These are phyloP conservation scores for Takifugu ocellatus DNA, from an alignment of 2,797 vertebrate species.

Conservation along the genomic window DNA sequence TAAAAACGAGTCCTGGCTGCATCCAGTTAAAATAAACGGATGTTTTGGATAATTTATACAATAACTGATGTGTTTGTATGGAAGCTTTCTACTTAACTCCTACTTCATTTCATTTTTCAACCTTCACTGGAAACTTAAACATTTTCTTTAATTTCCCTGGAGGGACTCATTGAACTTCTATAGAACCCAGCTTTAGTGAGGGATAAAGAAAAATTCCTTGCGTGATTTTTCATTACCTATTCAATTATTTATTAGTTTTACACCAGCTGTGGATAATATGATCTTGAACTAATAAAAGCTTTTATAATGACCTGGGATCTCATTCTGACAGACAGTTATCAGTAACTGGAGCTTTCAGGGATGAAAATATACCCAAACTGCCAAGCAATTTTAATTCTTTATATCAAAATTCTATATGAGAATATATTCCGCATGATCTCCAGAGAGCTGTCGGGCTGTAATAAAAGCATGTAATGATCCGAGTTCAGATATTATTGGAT, in stretches of 20 bases:
- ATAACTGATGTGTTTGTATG: not conserved
- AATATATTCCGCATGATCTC: too few relatives aligned
- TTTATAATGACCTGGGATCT: conserved; percentile 3
- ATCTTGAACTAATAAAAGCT: conserved; percentile 3
- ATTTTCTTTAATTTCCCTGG: conserved; percentile 18
- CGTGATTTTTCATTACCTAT: conserved; percentile 28
- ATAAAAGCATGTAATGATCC: conserved; percentile 7
- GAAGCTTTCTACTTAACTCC: conserved; percentile 14
- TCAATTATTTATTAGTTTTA: conserved; percentile 33
- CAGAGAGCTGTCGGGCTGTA: too few relatives aligned
- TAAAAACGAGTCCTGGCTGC: too few relatives aligned
- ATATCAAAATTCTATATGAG: too few relatives aligned
- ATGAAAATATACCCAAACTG: not conserved
- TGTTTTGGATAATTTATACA: too few relatives aligned
- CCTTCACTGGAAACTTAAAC: too few relatives aligned
- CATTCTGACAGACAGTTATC: not conserved
- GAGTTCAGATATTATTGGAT: conserved; percentile 8
- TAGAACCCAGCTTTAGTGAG: conserved; percentile 24
- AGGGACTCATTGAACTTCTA: conserved; percentile 42
- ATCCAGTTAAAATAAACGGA: too few relatives aligned
- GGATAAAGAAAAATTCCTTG: conserved; percentile 37
- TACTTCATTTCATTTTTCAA: not conserved
- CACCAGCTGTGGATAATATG: conserved; percentile 14
- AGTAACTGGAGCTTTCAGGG: conserved; percentile 1
- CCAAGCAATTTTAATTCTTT: not conserved